These are phyloP conservation scores for Malurus cyaneus DNA, from an alignment of 2,113 vertebrate species.

Conservation along the genomic window DNA sequence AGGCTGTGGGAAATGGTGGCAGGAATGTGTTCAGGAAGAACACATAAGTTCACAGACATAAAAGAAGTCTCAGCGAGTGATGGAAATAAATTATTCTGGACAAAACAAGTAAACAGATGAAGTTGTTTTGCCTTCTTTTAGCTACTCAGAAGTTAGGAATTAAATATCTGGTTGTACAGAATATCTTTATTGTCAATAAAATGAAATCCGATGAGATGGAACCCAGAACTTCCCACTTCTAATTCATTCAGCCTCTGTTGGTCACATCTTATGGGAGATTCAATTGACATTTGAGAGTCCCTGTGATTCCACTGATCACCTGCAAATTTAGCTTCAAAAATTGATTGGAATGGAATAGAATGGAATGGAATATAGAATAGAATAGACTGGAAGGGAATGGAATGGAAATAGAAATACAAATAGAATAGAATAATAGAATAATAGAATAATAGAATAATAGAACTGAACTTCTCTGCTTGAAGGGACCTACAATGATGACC, in stretches of 20 bases:
- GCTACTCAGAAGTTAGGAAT: neutral
- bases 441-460: neutral
- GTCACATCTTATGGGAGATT: neutral
- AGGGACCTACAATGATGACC: rapidly evolving
- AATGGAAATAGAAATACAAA: neutral
- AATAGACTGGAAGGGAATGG: neutral
- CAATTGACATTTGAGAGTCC: neutral
- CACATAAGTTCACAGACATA: neutral
- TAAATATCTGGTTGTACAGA: neutral
- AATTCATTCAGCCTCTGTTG: neutral
- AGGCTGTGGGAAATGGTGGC: neutral
- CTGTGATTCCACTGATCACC: neutral
- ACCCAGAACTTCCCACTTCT: neutral
- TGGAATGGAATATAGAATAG: neutral
- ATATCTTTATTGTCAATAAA: neutral
- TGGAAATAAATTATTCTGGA: neutral
- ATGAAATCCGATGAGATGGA: neutral
- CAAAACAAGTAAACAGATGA: neutral
- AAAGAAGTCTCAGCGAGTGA: neutral
- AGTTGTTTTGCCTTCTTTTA: neutral
- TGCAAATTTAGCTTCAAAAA: neutral
- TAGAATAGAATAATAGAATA: neutral
- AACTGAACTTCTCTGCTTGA: neutral
- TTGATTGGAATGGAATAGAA: neutral
- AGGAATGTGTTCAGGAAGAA: neutral